Evolutionary conservation across 2,888 invertebrate genomes (phyloP).

Genomic region (Tetheella fluctuosa): DNA sequence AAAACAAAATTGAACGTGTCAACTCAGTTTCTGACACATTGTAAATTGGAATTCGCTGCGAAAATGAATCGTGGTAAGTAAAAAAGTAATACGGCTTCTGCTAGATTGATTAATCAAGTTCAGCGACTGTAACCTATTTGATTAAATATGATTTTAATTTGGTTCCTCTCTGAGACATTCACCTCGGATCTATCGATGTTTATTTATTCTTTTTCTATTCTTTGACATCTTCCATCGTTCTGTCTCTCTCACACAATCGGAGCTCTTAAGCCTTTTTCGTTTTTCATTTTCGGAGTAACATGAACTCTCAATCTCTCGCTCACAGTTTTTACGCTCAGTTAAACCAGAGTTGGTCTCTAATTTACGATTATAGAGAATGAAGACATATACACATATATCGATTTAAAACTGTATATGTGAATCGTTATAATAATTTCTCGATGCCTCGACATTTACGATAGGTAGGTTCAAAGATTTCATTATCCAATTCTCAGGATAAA

Average conservation of each 20-base stretch:
- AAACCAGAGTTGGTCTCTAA: constrained; percentile 67
- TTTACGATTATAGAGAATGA: constrained; percentile 79
- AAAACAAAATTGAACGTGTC: constrained; percentile 54
- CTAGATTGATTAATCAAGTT: constrained; percentile 45
- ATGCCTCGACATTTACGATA: constrained; percentile 67
- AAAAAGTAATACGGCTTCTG: constrained; percentile 49
- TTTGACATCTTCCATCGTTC: constrained; percentile 55
- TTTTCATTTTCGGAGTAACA: constrained; percentile 73
- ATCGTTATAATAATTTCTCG: constrained; percentile 56
- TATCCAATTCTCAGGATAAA: constrained; percentile 46
- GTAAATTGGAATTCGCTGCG: constrained; percentile 59
- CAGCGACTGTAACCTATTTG: constrained; percentile 27
- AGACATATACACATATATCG: constrained; percentile 66
- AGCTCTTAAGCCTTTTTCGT: constrained; percentile 56
- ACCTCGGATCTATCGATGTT: constrained; percentile 30
- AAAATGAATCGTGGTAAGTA: constrained; percentile 42
- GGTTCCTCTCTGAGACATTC: constrained; percentile 38
- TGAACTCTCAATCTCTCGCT: constrained; percentile 76
- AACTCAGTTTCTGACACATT: constrained; percentile 60
- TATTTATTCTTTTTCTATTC: constrained; percentile 38
- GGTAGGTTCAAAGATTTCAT: background rate
- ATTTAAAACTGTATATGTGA: constrained; percentile 51
- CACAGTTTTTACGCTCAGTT: constrained; percentile 81
- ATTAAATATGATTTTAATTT: constrained; percentile 36
- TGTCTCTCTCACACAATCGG: constrained; percentile 54